Base-by-base conservation (phyloP, 2,888 invertebrate genomes). In the Blomia tropicalis region DNA sequence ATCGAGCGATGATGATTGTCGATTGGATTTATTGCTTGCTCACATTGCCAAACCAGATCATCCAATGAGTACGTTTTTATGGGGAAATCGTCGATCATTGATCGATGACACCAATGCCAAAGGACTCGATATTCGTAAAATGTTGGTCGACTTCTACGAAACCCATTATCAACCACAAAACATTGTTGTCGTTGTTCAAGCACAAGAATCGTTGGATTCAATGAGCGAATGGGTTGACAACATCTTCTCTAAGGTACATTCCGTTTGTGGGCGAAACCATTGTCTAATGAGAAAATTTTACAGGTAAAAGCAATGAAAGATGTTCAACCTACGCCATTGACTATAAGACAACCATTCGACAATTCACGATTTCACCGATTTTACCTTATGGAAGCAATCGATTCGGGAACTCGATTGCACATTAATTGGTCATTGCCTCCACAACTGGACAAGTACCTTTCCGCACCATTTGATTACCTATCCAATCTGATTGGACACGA, bases 341-440 rank as follows among this genome's bases (percentile, higher is more conserved):
- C 27, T 19, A 31, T 47, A 19, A 53, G 32, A 1, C 43, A 27
- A 17, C 71, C 72, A 1, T 73, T 72, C 68, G 69, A 71, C 23
- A 70, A 70, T 30, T 60, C 66, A 36, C 66, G 66, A 4, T 72
- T 73, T 63, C 68, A 68, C 66, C 72, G 70, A 63, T 66, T 72
- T 7, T 70, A 71, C 63, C 70, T 69, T 71, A 72, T 73, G 29
- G 66, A 72, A 23, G 72, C 74, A 4, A 70, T 73, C 44, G 70
- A 72, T 60, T 69, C 71, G 29, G 67, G 67, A 2, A 70, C 73
- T 66, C 70, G 79, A 74, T 68, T 84, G 54, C 77, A 79, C 66
- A 70, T 84, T n/a, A 79, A 77, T 43, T 84, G 83, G 83, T 75
- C 78, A 1, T 73, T 83, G 69, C 83, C 82, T 5, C 75, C 81